Evolutionary conservation across 2,888 invertebrate species (phyloP).

Genomic region (Meiosimyza platycephala): DNA sequence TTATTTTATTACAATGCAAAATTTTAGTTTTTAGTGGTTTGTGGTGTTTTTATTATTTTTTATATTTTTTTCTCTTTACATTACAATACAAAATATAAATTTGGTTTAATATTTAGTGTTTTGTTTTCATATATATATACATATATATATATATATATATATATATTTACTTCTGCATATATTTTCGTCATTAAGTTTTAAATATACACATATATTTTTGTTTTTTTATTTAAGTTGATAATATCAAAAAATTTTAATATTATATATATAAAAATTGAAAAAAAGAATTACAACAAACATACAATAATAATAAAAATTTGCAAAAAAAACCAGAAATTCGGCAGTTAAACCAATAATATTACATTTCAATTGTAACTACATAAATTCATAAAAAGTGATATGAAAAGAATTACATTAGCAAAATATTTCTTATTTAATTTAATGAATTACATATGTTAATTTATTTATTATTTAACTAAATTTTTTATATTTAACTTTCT

Average conservation of each 20-base stretch:
- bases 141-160: constrained; percentile 20
- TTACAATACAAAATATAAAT: constrained; percentile 28
- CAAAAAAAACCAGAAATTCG: neutral
- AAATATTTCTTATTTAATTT: neutral
- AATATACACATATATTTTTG: neutral
- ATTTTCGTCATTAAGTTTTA: neutral
- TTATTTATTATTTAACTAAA: constrained; percentile 21
- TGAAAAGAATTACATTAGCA: neutral
- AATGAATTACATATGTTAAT: neutral
- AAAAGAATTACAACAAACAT: neutral
- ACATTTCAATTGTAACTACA: no score
- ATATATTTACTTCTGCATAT: constrained; percentile 6
- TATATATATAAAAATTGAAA: constrained; percentile 1
- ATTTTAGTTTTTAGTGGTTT: neutral
- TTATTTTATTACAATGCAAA: constrained; percentile 15
- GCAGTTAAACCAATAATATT: neutral
- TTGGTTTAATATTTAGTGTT: constrained; percentile 4
- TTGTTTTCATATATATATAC: constrained; percentile 1
- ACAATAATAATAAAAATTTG: neutral
- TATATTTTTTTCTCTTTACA: constrained; percentile 13
- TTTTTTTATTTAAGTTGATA: neutral
- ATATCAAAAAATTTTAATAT: neutral
- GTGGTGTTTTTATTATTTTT: constrained; percentile 4
- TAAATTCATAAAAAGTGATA: neutral
- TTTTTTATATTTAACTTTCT: constrained; percentile 35